Evolutionary conservation across 1,140 invertebrate species (phyloP), one percentile per base, ranked within the genome.

Genomic region (Bombus waltoni): DNA sequence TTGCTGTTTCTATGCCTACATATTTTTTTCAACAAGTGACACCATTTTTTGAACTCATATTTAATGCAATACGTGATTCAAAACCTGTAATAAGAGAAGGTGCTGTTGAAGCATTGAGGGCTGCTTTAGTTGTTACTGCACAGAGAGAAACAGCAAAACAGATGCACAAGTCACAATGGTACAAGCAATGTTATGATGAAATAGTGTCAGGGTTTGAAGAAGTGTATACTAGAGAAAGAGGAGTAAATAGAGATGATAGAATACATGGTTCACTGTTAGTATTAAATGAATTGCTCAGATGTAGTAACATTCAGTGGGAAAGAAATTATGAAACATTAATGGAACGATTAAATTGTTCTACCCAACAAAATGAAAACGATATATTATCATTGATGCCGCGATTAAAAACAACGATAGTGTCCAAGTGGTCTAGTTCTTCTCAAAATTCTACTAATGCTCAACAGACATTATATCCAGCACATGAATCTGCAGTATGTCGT

Each of bases 1-100:
- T 99, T 28, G 99, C 99, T 22, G 97, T 98, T 32, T 98, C 98
- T 25, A 98, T 99, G 95, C 99, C 99, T 5, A 99, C 99, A 28
- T 99, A 99, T 94, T 99, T 99, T 94, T 99, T 99, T 94, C 99
- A 99, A 95, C 98, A 99, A 96, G 98, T 99, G 0, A 98, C 98
- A 32, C 97, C 97, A 73, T 99, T 99, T 94, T 99, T 99, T 94
- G 99, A 99, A 85, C 96, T 98, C 62, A 99, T 99, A 84, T 99
- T 99, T 90, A 97, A 97, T 91, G 98, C 98, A 5, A 97, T 99
- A 53, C 97, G 98, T 83, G 99, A 99, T 95, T 97, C 98, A 0
- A 99, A 99, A 95, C 97, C 98, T n/a, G 96, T 97, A 28, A 98
- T 99, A 84, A 96, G 99, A 75, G 98, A 99, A 94, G 97, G 97